Evolutionary conservation across 1,140 invertebrate species (phyloP), one percentile per base, ranked within the genome.

Genomic region (Tribolium castaneum): DNA sequence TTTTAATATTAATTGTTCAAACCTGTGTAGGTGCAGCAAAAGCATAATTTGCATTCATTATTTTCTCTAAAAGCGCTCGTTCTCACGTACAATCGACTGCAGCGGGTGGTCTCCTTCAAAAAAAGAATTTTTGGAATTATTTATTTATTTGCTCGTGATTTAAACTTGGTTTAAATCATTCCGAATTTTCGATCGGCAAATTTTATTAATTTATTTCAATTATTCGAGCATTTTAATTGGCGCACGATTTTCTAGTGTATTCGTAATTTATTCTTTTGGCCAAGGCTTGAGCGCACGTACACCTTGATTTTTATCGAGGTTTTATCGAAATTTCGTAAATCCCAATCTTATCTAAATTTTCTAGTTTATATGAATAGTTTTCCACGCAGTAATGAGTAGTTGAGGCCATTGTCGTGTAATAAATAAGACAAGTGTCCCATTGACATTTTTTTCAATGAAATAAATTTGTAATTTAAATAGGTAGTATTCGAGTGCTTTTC

Each of bases 391-490:
- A 35, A 25, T 66, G 10, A 35, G 59, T 34, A 35, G 59, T 35
- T 66, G 16, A 66, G 59, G 59, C 59, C 59, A 66, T n/a, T 66
- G 34, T 25, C 25, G 25, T 66, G 59, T 35, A 12, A 66, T 66
- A 66, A 66, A 66, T 66, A 66, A 66, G 25, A 66, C 59, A 66
- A 66, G 59, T 66, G 30, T 66, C 59, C 59, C 59, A 66, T 66
- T 66, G 59, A 66, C 59, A 66, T 66, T 66, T 66, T 62, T 66
- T 66, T 66, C 59, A 66, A 66, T 66, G 59, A 66, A 66, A 66
- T 30, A 66, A 66, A 66, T 66, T 66, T 66, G 59, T 35, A 66
- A 66, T 66, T 66, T 66, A 66, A 66, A 66, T 66, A 19, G 16
- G 16, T 19, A 13, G n/a, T 13, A 14, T 66, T 35, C 25, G 12